Evolutionary conservation across 2,797 vertebrate species (phyloP), one percentile per base, ranked within the genome.

Genomic region (Gymnodraco acuticeps): DNA sequence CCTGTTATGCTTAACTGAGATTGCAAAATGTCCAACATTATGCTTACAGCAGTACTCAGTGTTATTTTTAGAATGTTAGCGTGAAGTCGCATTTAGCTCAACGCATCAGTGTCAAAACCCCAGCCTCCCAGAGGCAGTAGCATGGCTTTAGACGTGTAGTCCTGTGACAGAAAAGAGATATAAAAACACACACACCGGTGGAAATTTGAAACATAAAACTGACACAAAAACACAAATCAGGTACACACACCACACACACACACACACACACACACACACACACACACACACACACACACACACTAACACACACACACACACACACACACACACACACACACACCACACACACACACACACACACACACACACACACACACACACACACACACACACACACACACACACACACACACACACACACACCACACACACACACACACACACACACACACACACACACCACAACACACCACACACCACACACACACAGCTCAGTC

Each of bases 401-500:
- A 20, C 20, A 20, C 20, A 20, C 20, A 20, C 20, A 20, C 20
- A 20, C 20, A 20, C 20, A 20, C 20, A 20, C 20, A 20, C 20
- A 20, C 20, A 20, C 20, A 20, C 20, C 20, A 20, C 20, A 20
- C 20, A 20, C 20, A 20, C 20, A 20, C 20, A 20, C 20, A 20
- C 20, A 20, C 20, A 20, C 20, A 20, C 20, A 20, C 20, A 20
- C 20, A 20, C 20, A 20, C 20, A 20, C 20, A 20, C 20, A 20
- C 20, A 20, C 20, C 20, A 20, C 20, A 20, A 20, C 20, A 20
- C 20, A 20, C 20, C 20, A 20, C 20, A 33, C 23, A 47, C 62
- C 19, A 46, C 47, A 63, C 16, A 12, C 48, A 58, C n/a, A 59
- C 20, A 75, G 69, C 68, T 84, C 70, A 74, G 82, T 89, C 88